phyloP scores from a whole-genome alignment of 2,113 vertebrate genomes.

The Ctenomys sociabilis region DNA sequence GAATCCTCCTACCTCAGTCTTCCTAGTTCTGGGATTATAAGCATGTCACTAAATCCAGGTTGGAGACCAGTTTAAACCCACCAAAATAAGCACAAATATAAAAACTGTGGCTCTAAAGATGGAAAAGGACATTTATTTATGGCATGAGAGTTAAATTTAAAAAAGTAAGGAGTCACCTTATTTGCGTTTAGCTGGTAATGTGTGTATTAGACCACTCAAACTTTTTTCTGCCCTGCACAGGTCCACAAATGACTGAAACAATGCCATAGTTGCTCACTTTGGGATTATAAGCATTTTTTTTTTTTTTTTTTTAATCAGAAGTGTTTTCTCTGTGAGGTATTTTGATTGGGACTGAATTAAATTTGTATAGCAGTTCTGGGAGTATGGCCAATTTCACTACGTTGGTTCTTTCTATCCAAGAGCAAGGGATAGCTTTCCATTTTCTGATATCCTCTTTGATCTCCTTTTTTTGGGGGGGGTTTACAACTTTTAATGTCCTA shows the following conservation, averaged over 20 bases:
- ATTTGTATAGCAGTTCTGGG: background rate
- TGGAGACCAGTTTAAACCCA: background rate
- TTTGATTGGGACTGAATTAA: background rate
- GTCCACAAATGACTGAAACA: background rate
- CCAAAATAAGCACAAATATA: background rate
- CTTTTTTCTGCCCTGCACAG: background rate
- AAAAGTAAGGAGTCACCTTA: background rate
- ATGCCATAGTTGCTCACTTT: background rate
- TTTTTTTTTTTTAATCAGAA: too few species aligned
- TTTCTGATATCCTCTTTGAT: background rate
- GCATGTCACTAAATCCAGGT: background rate
- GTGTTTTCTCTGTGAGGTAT: background rate
- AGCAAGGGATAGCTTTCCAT: background rate
- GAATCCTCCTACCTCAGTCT: background rate
- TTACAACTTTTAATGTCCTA: background rate
- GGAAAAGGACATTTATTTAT: background rate
- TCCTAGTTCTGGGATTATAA: background rate
- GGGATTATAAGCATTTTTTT: background rate
- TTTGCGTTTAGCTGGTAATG: background rate
- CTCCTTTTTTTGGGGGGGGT: background rate
- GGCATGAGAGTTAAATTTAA: background rate
- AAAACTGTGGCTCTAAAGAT: background rate
- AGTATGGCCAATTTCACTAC: background rate
- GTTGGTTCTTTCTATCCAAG: background rate
- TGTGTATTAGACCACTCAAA: accelerated